A percentile compares a stretch with the other conserved stretches of the same genome.
phyloP scores from a whole-genome alignment of 1,140 invertebrate genomes.

The Mylabris phalerata region DNA sequence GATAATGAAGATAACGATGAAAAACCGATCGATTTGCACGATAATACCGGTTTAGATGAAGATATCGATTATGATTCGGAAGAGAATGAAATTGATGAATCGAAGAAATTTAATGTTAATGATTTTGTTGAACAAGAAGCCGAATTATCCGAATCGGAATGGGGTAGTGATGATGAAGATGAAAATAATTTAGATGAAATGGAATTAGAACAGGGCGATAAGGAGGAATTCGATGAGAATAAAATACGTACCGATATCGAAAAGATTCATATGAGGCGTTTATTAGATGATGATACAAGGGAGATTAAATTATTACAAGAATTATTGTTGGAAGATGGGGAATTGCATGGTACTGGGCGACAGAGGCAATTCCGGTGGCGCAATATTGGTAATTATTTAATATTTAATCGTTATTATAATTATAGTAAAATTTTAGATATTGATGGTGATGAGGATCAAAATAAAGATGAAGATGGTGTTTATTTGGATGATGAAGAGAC shows the following conservation, averaged over 20 bases:
- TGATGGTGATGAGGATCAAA: slow-evolving; percentile 32
- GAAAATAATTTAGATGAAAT: slow-evolving; percentile 12
- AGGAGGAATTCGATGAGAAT: slow-evolving; percentile 66
- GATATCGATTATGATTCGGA: slow-evolving; percentile 62
- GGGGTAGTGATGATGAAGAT: slow-evolving; percentile 41
- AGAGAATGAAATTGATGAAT: slow-evolving; percentile 58
- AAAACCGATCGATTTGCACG: slow-evolving; percentile 34
- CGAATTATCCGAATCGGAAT: slow-evolving; percentile 77
- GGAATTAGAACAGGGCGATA: slow-evolving; percentile 9
- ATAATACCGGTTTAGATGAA: slow-evolving; percentile 40
- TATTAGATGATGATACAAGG: slow-evolving; percentile 75
- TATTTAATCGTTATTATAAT: too few species aligned
- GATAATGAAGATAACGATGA: slow-evolving; percentile 40
- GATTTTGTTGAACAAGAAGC: slow-evolving; percentile 82
- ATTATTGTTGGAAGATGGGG: slow-evolving; percentile 78
- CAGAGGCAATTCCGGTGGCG: slow-evolving; percentile 76
- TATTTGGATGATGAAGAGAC: slow-evolving; percentile 57
- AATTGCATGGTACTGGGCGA: slow-evolving; percentile 66
- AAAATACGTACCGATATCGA: slow-evolving; percentile 58
- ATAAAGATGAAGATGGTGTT: slow-evolving; percentile 43
- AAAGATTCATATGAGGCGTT: slow-evolving; percentile 62
- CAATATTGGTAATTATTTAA: slow-evolving; percentile 54
- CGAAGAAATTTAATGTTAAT: slow-evolving; percentile 43
- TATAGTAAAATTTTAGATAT: slow-evolving; percentile 14
- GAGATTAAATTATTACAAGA: slow-evolving; percentile 73